Evolutionary conservation across 1,140 invertebrate genomes (phyloP).

Genomic region (Drosophila saltans): DNA sequence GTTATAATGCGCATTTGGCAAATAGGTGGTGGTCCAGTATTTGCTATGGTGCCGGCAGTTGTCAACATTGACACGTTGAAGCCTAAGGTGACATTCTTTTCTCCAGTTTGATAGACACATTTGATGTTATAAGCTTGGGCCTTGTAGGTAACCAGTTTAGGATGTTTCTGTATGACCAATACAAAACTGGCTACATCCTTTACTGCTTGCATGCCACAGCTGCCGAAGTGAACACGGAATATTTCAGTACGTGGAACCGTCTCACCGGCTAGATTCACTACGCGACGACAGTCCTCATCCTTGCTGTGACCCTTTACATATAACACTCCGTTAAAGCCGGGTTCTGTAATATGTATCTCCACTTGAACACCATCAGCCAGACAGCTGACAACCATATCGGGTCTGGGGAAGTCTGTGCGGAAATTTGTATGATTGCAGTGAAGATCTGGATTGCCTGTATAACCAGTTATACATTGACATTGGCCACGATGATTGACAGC

Average conservation of each 20-base stretch:
- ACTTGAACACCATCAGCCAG: constrained; percentile 96
- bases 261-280: constrained; percentile 89
- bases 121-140: constrained; percentile 97
- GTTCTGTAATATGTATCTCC: constrained; percentile 90
- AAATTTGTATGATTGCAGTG: constrained; percentile 86
- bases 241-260: constrained; percentile 88
- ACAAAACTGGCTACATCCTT: constrained; percentile 96
- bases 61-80: constrained; percentile 98
- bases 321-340: constrained; percentile 94
- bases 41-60: constrained; percentile 96
- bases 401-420: constrained; percentile 92
- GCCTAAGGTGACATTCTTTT: constrained; percentile 95
- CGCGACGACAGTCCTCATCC: constrained; percentile 93
- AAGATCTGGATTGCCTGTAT: constrained; percentile 92
- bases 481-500: constrained; percentile 90
- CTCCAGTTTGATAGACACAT: constrained; percentile 96
- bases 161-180: constrained; percentile 97
- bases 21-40: constrained; percentile 96
- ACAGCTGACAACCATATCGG: constrained; percentile 94
- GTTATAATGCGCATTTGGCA: constrained; percentile 96
- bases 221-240: constrained; percentile 96
- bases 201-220: constrained; percentile 94
- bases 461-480: constrained; percentile 92
- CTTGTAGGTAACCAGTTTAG: constrained; percentile 96
- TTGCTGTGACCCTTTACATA: constrained; percentile 98